Percentiles rank a stretch among this genome's conserved stretches.
Conservation (phyloP, 2,888 invertebrate species). For the Parnassius glacialis region DNA sequence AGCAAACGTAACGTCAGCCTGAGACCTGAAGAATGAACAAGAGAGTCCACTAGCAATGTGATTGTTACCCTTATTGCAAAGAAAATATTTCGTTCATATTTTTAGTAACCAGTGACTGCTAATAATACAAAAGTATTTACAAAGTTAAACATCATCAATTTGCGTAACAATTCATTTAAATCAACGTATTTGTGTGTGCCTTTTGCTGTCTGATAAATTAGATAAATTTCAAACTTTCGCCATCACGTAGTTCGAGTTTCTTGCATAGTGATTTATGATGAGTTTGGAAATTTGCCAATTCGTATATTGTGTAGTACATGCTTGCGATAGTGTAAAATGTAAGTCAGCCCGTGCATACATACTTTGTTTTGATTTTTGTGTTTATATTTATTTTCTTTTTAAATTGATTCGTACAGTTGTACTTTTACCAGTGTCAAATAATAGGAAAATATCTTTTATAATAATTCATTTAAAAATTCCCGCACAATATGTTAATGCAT, state of each 20-base stretch:
- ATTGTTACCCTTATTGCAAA: no score
- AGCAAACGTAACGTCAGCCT: no score
- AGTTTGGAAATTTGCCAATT: slow-evolving; percentile 37
- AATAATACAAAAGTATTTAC: no score
- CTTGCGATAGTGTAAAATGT: slow-evolving; percentile 11
- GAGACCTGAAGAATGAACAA: no score
- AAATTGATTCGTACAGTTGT: no score
- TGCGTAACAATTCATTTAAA: slow-evolving; percentile 22
- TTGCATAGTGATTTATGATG: slow-evolving; percentile 26
- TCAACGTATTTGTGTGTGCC: neutral
- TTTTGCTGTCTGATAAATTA: slow-evolving; percentile 17
- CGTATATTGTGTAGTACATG: slow-evolving; percentile 18
- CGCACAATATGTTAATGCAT: no score
- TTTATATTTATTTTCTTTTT: neutral
- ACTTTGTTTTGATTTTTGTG: slow-evolving; percentile 8
- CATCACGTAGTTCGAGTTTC: slow-evolving; percentile 14
- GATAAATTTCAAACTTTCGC: slow-evolving; percentile 12
- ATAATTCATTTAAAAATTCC: no score
- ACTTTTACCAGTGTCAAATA: no score
- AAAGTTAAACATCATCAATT: slow-evolving; percentile 21
- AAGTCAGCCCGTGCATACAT: slow-evolving; percentile 5
- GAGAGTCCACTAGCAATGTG: no score
- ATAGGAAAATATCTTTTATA: no score
- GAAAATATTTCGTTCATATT: no score
- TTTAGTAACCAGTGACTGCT: no score